Evolutionary conservation across 2,888 invertebrate species (phyloP), one percentile per base, ranked within the genome.

Genomic region (Pelosia muscerda): DNA sequence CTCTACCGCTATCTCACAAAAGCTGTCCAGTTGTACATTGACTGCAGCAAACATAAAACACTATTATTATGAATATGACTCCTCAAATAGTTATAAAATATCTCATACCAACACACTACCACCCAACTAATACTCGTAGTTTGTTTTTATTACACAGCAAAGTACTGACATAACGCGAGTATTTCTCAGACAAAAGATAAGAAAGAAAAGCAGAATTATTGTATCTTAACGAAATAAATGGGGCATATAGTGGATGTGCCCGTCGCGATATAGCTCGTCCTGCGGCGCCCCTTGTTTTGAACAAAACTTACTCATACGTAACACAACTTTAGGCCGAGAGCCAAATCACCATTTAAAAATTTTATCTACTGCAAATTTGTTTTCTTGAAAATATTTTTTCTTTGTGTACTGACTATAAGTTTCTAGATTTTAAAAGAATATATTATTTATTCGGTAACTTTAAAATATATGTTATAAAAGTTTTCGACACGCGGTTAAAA

Each of bases 191-290:
- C 77, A 72, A 78, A 78, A 75, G 79, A 80, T 77, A 82, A 73
- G 78, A 77, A 72, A 79, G 81, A 79, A 73, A 60, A 69, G 67
- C 63, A 78, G 68, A 88, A 85, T 89, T 86, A 88, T 88, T 87
- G 88, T 86, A 84, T 87, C 86, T 87, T 89, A 89, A 89, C 86
- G 77, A 81, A 86, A 86, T 85, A 89, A 89, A 90, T 90, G 90
- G 87, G 81, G 81, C 90, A 84, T 82, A 81, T 82, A 81, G 79
- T 75, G 79, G 78, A 78, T 83, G 79, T 81, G 68, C 79, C 59
- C 80, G 66, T 66, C 56, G 82, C 82, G 79, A 84, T 85, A 82
- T 81, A 83, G 79, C 79, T 62, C 76, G 75, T 74, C 77, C 68
- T 71, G 68, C 76, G 73, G 68, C 73, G 72, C 77, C 82, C 82